These are phyloP conservation scores for Plodia interpunctella DNA, from an alignment of 1,140 invertebrate genomes.

Conservation along the genomic window DNA sequence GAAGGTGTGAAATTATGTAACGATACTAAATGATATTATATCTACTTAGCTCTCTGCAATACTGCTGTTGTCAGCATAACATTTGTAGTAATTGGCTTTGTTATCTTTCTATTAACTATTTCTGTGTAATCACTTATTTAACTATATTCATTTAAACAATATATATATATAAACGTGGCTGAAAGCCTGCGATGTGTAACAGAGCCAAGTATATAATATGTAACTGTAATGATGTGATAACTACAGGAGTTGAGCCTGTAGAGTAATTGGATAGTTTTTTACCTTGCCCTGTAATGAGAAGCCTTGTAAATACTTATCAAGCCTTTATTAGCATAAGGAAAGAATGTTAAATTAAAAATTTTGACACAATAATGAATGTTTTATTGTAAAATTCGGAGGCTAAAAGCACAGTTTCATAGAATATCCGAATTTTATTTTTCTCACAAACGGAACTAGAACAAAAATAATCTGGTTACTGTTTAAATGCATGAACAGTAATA, in stretches of 20 bases:
- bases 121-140: constrained; percentile 17
- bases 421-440: too few relatives aligned
- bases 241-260: constrained; percentile 51
- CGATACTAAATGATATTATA: constrained; percentile 19
- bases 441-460: too few relatives aligned
- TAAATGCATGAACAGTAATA: too few relatives aligned
- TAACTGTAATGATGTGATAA: constrained; percentile 43
- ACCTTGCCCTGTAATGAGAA: constrained; percentile 71
- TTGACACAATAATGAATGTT: constrained; percentile 46
- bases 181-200: constrained; percentile 24
- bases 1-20: constrained; percentile 41
- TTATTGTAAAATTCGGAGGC: constrained; percentile 34
- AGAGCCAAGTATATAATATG: constrained; percentile 56
- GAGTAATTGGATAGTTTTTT: constrained; percentile 67
- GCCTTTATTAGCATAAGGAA: constrained; percentile 71
- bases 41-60: constrained; percentile 46
- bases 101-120: constrained; percentile 31
- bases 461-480: too few relatives aligned
- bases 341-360: constrained; percentile 70
- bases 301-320: constrained; percentile 73
- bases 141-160: constrained; percentile 8
- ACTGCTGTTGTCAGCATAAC: constrained; percentile 20
- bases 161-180: constrained; percentile 10
- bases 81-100: constrained; percentile 48
- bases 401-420: too few relatives aligned